Conservation (phyloP, 2,888 invertebrate genomes). For the Copidosoma aretas region DNA sequence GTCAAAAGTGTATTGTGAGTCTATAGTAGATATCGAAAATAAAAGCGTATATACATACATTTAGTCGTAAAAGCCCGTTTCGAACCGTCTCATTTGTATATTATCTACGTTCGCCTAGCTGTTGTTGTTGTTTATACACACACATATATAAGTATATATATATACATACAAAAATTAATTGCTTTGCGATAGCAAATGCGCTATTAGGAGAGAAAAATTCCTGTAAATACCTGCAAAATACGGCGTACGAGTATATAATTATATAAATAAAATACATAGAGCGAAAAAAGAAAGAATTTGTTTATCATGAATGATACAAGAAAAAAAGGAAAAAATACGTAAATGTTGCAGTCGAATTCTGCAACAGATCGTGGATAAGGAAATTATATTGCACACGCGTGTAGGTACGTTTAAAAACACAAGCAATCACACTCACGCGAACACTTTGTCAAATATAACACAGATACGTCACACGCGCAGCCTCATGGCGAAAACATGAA, state of each 20-base stretch:
- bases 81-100: constrained; percentile 51
- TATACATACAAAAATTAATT: constrained; percentile 38
- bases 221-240: constrained; percentile 49
- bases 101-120: constrained; percentile 44
- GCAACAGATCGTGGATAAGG: constrained; percentile 41
- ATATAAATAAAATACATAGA: constrained; percentile 24
- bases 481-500: constrained; percentile 50
- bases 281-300: constrained; percentile 32
- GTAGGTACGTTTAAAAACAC: constrained; percentile 44
- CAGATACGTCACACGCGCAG: not conserved
- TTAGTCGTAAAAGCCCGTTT: constrained; percentile 39
- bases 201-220: constrained; percentile 42
- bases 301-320: constrained; percentile 43
- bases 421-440: constrained; percentile 50
- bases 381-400: constrained; percentile 49
- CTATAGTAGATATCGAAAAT: constrained; percentile 12
- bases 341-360: constrained; percentile 49
- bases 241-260: constrained; percentile 34
- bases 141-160: constrained; percentile 8
- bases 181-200: constrained; percentile 39
- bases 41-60: not conserved
- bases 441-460: constrained; percentile 55
- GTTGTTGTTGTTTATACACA: constrained; percentile 50
- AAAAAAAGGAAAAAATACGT: constrained; percentile 38
- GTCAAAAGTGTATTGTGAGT: constrained; percentile 26